Percentiles rank a stretch among this genome's conserved stretches.
phyloP scores from a whole-genome alignment of 2,113 vertebrate genomes.

The Mionectes macconnelli region DNA sequence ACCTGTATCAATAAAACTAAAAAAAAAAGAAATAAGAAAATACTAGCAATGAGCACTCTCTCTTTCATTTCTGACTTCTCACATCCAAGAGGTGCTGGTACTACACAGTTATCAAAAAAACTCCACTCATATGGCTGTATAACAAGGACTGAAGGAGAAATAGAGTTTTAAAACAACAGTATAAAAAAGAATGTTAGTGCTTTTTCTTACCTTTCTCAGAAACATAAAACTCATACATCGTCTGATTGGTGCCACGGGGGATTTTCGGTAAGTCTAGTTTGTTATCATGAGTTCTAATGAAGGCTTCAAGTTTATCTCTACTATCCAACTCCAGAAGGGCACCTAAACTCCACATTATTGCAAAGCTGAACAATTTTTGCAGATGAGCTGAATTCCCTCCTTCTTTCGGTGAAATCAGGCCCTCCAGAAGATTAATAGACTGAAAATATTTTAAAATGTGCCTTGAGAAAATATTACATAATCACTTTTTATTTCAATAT shows the following conservation, averaged over 20 bases:
- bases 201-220: constrained; percentile 69
- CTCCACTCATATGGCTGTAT: not conserved
- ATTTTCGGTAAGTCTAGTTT: constrained; percentile 73
- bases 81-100: not conserved
- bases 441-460: constrained; percentile 53
- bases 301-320: constrained; percentile 75
- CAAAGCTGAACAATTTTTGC: constrained; percentile 75
- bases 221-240: constrained; percentile 79
- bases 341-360: constrained; percentile 81
- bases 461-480: not conserved
- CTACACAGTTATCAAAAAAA: not conserved
- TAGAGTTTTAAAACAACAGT: not conserved
- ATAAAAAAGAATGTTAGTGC: not conserved
- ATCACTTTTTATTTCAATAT: not conserved
- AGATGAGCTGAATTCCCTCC: constrained; percentile 66
- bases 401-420: constrained; percentile 77
- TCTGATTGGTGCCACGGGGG: constrained; percentile 39
- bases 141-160: not conserved
- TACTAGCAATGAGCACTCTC: not conserved
- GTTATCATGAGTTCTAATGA: constrained; percentile 62
- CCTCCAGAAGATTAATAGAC: constrained; percentile 79
- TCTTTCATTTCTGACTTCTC: not conserved
- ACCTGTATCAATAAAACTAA: not conserved
- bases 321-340: constrained; percentile 75
- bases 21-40: not conserved